These are phyloP conservation scores for Speoplatyrhinus poulsoni DNA, from an alignment of 2,113 vertebrate species.

Conservation along the genomic window DNA sequence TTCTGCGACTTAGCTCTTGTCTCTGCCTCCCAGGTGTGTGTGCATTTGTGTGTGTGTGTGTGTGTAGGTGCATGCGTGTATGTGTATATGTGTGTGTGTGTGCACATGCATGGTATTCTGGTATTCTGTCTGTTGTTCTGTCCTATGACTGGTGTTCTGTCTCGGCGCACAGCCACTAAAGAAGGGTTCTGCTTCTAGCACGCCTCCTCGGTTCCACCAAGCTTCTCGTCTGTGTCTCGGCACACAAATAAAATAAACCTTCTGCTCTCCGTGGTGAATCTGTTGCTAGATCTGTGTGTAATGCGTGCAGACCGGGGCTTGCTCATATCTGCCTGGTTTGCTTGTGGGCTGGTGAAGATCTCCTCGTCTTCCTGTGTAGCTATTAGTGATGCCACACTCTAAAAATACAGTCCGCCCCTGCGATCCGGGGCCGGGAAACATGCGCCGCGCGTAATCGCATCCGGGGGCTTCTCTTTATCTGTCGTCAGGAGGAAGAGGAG, in stretches of 20 bases:
- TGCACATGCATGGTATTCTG: too few relatives aligned
- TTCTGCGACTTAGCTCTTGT: too few relatives aligned
- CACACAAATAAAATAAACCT: constrained; percentile 1
- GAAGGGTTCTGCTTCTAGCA: not conserved
- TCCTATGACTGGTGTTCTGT: too few relatives aligned
- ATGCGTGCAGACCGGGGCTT: constrained; percentile 52
- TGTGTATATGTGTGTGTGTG: too few relatives aligned
- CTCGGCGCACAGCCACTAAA: too few relatives aligned
- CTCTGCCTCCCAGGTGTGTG: too few relatives aligned
- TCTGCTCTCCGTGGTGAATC: constrained; percentile 38
- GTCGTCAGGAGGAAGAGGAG: constrained; percentile 27
- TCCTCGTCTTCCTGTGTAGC: constrained; percentile 62
- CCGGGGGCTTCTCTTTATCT: constrained; percentile 68
- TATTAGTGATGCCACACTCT: constrained; percentile 73
- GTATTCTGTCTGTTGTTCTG: too few relatives aligned
- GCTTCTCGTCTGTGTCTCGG: not conserved
- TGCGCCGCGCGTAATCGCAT: constrained; percentile 67
- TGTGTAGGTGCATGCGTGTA: too few relatives aligned
- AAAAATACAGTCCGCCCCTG: constrained; percentile 66
- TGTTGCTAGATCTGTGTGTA: constrained; percentile 35
- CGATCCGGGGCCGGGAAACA: constrained; percentile 59
- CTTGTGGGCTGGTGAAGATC: constrained; percentile 67
- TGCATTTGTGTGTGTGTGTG: too few relatives aligned
- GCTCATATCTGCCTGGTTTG: constrained; percentile 60
- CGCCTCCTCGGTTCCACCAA: constrained; percentile 29